phyloP scores from a whole-genome alignment of 2,888 invertebrate species.

The Pemphredon lugubris region DNA sequence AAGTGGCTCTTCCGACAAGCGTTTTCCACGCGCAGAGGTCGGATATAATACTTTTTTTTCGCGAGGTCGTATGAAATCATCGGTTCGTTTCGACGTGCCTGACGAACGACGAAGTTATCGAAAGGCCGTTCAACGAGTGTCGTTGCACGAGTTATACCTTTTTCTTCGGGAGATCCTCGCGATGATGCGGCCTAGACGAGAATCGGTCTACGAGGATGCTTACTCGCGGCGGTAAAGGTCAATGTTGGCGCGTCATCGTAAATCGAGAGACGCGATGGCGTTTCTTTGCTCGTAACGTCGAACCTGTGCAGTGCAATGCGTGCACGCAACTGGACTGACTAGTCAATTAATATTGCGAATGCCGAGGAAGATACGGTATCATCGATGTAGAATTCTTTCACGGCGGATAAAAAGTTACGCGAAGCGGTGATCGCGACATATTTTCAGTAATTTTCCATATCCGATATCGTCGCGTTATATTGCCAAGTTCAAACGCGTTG shows the following conservation, averaged over 20 bases:
- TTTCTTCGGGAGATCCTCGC: too few species aligned
- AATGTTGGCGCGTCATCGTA: constrained; percentile 55
- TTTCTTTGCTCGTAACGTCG: constrained; percentile 27
- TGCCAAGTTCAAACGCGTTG: constrained; percentile 17
- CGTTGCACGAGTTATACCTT: too few species aligned
- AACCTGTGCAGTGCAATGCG: constrained; percentile 3
- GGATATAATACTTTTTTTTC: too few species aligned
- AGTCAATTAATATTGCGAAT: constrained; percentile 42
- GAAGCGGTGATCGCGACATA: background rate
- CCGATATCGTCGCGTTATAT: too few species aligned
- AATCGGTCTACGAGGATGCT: constrained; percentile 10
- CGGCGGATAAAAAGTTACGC: background rate
- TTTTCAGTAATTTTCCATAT: too few species aligned
- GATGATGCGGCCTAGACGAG: constrained; percentile 3
- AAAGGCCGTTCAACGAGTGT: too few species aligned
- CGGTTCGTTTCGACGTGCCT: too few species aligned
- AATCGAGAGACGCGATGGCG: constrained; percentile 42
- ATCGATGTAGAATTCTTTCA: background rate
- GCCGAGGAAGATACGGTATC: constrained; percentile 3
- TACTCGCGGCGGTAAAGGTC: constrained; percentile 46
- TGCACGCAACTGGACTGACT: constrained; percentile 41
- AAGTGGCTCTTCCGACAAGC: too few species aligned
- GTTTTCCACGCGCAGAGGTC: too few species aligned
- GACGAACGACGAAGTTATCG: too few species aligned
- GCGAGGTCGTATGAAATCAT: too few species aligned